These are phyloP conservation scores for Actinia tenebrosa DNA, from an alignment of 64 coral and sea anemone species.

Conservation along the genomic window DNA sequence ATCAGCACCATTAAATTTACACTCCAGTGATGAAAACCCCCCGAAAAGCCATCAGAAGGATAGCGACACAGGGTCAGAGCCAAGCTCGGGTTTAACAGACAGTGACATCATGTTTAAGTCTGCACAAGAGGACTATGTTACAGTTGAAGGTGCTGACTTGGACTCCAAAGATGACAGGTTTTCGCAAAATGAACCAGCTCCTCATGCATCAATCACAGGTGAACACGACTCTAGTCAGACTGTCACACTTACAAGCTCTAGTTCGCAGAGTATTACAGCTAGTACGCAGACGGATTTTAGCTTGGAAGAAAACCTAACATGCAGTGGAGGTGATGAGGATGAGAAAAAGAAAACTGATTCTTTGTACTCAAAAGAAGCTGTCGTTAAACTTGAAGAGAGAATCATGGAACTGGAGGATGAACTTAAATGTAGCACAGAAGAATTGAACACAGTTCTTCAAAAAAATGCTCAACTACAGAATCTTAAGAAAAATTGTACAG, in stretches of 20 bases:
- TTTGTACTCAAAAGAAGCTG: conserved; percentile 15
- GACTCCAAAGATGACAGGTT: conserved; percentile 7
- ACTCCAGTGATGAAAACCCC: conserved; percentile 21
- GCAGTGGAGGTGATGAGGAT: neutral
- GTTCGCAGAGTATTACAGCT: conserved; percentile 58
- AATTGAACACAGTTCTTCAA: conserved; percentile 14
- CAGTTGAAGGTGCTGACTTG: conserved; percentile 67
- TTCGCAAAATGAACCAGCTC: neutral
- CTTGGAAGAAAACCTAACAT: conserved; percentile 17
- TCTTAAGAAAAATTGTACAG: neutral
- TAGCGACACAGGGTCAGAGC: conserved; percentile 62
- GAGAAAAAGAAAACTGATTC: conserved; percentile 16
- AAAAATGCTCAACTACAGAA: conserved; percentile 12
- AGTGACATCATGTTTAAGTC: conserved; percentile 83
- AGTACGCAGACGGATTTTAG: conserved; percentile 67
- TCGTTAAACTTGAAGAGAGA: conserved; percentile 37
- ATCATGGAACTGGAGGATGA: conserved; percentile 30
- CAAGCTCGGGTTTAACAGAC: conserved; percentile 58
- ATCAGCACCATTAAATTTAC: neutral
- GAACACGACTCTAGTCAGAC: conserved; percentile 76
- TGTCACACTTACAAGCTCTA: conserved; percentile 61
- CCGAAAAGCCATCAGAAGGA: conserved; percentile 19
- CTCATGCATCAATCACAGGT: conserved; percentile 29
- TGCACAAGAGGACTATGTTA: conserved; percentile 89
- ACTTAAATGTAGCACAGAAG: neutral